Conservation (phyloP, 2,888 invertebrate species). For the Morpho helenor region DNA sequence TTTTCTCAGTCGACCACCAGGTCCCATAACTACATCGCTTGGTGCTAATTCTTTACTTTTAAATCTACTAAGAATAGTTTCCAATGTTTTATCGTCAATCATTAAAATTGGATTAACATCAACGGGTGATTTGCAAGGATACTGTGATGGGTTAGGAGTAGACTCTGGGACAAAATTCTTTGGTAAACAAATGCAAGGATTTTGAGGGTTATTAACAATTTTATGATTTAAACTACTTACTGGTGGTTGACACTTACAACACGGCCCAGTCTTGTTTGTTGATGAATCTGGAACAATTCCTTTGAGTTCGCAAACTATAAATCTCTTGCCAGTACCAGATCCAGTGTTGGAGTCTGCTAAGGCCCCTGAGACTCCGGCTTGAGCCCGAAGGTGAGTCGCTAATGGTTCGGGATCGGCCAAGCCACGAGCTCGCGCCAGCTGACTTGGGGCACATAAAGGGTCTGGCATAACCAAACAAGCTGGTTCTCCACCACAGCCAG, state of each 20-base stretch:
- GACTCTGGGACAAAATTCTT: neutral
- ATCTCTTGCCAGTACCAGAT: constrained; percentile 52
- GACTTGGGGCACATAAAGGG: constrained; percentile 75
- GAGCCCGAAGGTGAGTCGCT: constrained; percentile 46
- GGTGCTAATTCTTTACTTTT: constrained; percentile 41
- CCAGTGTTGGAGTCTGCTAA: constrained; percentile 34
- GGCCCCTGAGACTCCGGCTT: constrained; percentile 38
- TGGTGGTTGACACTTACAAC: constrained; percentile 57
- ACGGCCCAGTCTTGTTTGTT: constrained; percentile 45
- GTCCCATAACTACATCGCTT: constrained; percentile 34
- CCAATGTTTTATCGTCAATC: constrained; percentile 48
- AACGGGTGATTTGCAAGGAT: constrained; percentile 4
- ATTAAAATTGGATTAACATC: constrained; percentile 35
- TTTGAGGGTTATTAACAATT: neutral
- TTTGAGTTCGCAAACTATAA: constrained; percentile 70
- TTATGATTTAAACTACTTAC: constrained; percentile 3
- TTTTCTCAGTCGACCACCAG: constrained; percentile 41
- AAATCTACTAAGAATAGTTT: constrained; percentile 45
- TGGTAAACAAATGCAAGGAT: constrained; percentile 2
- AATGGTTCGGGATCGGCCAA: constrained; percentile 59
- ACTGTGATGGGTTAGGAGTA: constrained; percentile 1
- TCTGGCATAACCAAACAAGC: constrained; percentile 75
- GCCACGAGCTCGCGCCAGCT: constrained; percentile 66
- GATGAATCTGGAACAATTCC: constrained; percentile 50
- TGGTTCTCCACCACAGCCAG: constrained; percentile 74